A percentile compares a stretch with the other conserved stretches of the same genome.
Evolutionary conservation across 2,888 invertebrate genomes (phyloP).

Genomic region (Lycia hirtaria): DNA sequence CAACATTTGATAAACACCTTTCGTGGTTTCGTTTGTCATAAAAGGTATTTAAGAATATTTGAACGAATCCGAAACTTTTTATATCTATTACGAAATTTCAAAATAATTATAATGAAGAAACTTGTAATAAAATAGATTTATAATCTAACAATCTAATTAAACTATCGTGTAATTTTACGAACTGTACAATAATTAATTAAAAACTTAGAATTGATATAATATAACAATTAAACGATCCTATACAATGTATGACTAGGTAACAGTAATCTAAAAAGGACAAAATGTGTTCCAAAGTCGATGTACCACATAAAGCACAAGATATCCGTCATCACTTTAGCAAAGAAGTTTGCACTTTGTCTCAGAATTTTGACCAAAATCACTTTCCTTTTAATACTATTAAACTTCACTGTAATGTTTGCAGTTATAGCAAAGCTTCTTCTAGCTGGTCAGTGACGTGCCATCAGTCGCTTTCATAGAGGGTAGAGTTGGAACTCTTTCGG

Average conservation of each 20-base stretch:
- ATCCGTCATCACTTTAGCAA: neutral
- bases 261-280: constrained; percentile 4
- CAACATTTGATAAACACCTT: too few relatives aligned
- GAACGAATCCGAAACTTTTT: neutral
- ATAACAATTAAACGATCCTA: constrained; percentile 5
- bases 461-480: constrained; percentile 83
- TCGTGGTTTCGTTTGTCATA: too few relatives aligned
- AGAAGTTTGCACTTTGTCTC: constrained; percentile 4
- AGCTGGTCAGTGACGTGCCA: constrained; percentile 76
- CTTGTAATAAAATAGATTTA: neutral
- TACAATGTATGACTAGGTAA: constrained; percentile 19
- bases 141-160: neutral
- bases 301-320: constrained; percentile 11
- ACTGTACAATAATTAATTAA: constrained; percentile 23
- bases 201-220: constrained; percentile 12
- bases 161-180: neutral
- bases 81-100: neutral
- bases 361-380: neutral
- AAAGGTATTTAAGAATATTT: neutral
- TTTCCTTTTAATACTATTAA: neutral
- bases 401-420: neutral
- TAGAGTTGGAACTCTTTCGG: constrained; percentile 78
- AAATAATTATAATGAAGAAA: neutral
- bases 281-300: constrained; percentile 6
- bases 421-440: constrained; percentile 74